Percentiles rank a stretch among this genome's conserved stretches.
phyloP scores from a whole-genome alignment of 1,140 invertebrate genomes.

The Calephelis nemesis region DNA sequence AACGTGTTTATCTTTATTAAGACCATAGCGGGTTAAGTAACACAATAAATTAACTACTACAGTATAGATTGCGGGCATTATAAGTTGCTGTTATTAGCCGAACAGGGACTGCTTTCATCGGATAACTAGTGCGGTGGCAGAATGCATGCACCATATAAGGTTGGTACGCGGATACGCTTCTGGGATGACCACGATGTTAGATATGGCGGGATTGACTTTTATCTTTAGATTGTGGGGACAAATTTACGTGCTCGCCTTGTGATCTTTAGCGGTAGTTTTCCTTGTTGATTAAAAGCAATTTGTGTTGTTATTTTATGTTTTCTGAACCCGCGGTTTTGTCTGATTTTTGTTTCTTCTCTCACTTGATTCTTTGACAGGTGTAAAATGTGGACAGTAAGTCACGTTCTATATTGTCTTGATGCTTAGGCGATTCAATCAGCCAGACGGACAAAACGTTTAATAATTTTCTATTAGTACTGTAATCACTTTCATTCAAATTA shows the following conservation, averaged over 20 bases:
- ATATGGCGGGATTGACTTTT: conserved; percentile 20
- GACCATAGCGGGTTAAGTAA: conserved; percentile 45
- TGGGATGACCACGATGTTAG: conserved; percentile 40
- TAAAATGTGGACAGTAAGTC: too few species aligned
- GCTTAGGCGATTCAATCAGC: too few species aligned
- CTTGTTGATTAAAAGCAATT: conserved; percentile 24
- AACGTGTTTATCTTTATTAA: conserved; percentile 51
- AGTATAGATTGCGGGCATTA: conserved; percentile 45
- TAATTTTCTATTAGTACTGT: too few species aligned
- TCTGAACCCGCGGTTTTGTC: background rate
- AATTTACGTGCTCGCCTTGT: background rate
- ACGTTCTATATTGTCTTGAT: too few species aligned
- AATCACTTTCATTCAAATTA: too few species aligned
- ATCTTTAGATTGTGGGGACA: conserved; percentile 14
- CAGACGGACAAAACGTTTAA: too few species aligned
- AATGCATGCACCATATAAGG: conserved; percentile 59
- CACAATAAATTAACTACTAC: conserved; percentile 46
- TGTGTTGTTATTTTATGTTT: background rate
- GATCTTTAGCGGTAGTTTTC: background rate
- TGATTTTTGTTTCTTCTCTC: too few species aligned
- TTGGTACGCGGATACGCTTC: conserved; percentile 46
- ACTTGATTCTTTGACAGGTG: too few species aligned
- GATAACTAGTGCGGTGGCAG: conserved; percentile 61
- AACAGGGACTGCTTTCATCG: conserved; percentile 54
- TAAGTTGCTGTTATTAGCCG: conserved; percentile 56